phyloP scores from a whole-genome alignment of 2,888 invertebrate species.

The Hydroisotoma schaefferi region DNA sequence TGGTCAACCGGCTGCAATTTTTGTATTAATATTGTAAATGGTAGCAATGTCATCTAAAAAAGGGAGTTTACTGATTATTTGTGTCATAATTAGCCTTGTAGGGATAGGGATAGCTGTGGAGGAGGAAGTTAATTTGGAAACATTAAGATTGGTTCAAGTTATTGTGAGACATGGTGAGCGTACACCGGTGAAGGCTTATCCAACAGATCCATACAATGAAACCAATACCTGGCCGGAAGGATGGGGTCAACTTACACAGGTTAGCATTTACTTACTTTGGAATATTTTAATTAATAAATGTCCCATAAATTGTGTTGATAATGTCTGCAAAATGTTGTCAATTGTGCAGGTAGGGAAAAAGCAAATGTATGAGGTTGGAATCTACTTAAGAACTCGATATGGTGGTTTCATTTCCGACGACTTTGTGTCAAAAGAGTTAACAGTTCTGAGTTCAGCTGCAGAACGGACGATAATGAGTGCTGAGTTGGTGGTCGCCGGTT shows the following conservation, averaged over 20 bases:
- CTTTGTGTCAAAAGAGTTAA: slow-evolving; percentile 5
- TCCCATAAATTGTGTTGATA: too few species aligned
- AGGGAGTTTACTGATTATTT: too few species aligned
- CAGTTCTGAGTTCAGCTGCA: neutral
- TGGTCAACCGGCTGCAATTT: too few species aligned
- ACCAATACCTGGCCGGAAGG: neutral
- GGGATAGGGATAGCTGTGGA: too few species aligned
- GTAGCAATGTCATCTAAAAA: too few species aligned
- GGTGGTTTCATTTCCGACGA: slow-evolving; percentile 3
- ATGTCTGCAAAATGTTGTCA: too few species aligned
- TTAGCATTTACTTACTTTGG: neutral
- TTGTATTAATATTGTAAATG: too few species aligned
- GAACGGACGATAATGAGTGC: slow-evolving; percentile 7
- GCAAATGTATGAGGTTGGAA: neutral
- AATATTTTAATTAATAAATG: neutral
- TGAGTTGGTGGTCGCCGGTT: neutral
- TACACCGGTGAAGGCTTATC: slow-evolving; percentile 2
- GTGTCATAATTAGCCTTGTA: too few species aligned
- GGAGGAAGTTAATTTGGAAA: neutral
- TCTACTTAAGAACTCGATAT: slow-evolving; percentile 3
- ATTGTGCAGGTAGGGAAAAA: neutral
- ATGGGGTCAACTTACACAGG: slow-evolving; percentile 8
- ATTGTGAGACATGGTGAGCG: slow-evolving; percentile 9
- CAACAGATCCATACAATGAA: slow-evolving; percentile 5
- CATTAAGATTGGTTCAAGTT: neutral